A percentile compares a stretch with the other conserved stretches of the same genome.
Conservation (phyloP, 2,797 vertebrate species). For the Gastrophryne carolinensis region DNA sequence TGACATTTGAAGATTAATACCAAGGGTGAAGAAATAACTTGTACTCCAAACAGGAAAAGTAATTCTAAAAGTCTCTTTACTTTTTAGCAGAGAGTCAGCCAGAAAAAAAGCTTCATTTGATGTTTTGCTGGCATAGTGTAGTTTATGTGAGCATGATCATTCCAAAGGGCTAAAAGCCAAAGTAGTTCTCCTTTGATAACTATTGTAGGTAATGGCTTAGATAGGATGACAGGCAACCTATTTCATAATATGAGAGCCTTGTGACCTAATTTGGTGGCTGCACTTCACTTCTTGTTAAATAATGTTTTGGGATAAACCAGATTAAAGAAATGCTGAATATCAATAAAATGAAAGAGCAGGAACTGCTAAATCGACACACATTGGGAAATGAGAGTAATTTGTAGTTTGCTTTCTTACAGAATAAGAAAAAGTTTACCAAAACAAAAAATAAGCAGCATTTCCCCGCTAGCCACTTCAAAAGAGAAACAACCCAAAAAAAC, state of each 20-base stretch:
- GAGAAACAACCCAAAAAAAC: too few relatives aligned
- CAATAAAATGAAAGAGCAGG: neutral
- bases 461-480: too few relatives aligned
- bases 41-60: neutral
- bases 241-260: constrained; percentile 14
- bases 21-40: neutral
- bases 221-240: neutral
- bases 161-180: neutral
- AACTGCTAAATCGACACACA: constrained; percentile 22
- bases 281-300: constrained; percentile 18
- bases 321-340: constrained; percentile 25
- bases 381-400: constrained; percentile 38
- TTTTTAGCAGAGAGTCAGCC: neutral
- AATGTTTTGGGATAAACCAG: constrained; percentile 10
- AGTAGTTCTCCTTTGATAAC: neutral
- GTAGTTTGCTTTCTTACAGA: constrained; percentile 37
- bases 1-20: neutral
- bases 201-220: constrained; percentile 4
- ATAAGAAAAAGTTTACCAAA: constrained; percentile 17
- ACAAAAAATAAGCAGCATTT: too few relatives aligned
- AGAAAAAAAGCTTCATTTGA: neutral
- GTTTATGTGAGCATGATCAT: neutral
- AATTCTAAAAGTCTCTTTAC: neutral
- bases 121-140: neutral
- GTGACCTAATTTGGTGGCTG: constrained; percentile 26